Evolutionary conservation across 2,888 invertebrate genomes (phyloP).

Genomic region (Anarsia innoxiella): DNA sequence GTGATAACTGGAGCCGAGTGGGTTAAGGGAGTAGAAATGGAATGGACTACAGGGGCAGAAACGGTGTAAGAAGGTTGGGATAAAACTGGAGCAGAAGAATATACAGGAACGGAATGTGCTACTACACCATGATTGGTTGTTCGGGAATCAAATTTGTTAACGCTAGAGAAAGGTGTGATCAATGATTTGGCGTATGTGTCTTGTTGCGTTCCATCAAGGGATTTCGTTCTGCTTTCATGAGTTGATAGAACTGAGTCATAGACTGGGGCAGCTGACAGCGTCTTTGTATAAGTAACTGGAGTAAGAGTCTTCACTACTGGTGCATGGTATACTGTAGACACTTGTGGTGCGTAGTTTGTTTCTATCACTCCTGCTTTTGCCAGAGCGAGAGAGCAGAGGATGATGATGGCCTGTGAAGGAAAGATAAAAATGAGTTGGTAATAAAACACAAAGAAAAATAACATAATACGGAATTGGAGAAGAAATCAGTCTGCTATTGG

Average conservation of each 20-base stretch:
- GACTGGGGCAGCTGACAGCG: slow-evolving; percentile 19
- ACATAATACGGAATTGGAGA: too few species aligned
- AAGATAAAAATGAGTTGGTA: too few species aligned
- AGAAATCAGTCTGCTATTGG: too few species aligned
- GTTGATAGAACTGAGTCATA: slow-evolving; percentile 26
- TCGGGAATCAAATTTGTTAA: slow-evolving; percentile 24
- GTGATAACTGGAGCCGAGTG: slow-evolving; percentile 16
- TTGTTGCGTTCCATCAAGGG: slow-evolving; percentile 22
- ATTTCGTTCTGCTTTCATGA: slow-evolving; percentile 23
- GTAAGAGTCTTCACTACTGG: slow-evolving; percentile 12
- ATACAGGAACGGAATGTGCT: slow-evolving; percentile 21
- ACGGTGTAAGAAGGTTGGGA: slow-evolving; percentile 21
- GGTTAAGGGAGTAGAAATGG: slow-evolving; percentile 19
- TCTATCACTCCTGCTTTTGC: slow-evolving; percentile 25
- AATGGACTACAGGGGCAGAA: slow-evolving; percentile 19
- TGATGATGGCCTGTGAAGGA: slow-evolving; percentile 30
- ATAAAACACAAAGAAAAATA: too few species aligned
- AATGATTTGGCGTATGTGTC: slow-evolving; percentile 22
- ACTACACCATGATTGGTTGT: slow-evolving; percentile 17
- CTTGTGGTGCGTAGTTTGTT: slow-evolving; percentile 23
- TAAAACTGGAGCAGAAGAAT: slow-evolving; percentile 20
- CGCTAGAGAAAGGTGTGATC: slow-evolving; percentile 21
- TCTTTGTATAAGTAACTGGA: slow-evolving; percentile 17
- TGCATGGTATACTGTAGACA: slow-evolving; percentile 24
- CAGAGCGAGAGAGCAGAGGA: slow-evolving; percentile 26